Evolutionary conservation across 2,888 invertebrate species (phyloP).

Genomic region (Tuberolachnus salignus): DNA sequence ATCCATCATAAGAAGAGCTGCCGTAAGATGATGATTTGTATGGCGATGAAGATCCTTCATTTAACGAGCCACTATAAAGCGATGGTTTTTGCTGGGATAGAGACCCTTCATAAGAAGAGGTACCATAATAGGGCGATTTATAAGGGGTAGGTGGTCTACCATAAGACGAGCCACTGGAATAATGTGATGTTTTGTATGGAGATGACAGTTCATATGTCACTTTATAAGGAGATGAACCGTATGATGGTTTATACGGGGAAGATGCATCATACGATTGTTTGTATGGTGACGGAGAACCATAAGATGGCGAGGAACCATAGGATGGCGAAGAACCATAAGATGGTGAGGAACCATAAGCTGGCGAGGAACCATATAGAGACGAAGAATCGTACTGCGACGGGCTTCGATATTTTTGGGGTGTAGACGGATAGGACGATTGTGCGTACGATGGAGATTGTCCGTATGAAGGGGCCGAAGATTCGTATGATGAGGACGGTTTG

Average conservation of each 20-base stretch:
- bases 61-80: neutral
- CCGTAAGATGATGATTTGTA: slow-evolving; percentile 17
- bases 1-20: neutral
- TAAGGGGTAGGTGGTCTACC: neutral
- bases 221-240: too few species aligned
- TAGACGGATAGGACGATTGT: neutral
- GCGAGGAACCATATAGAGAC: neutral
- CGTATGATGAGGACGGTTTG: slow-evolving; percentile 23
- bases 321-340: too few species aligned
- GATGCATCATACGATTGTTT: neutral
- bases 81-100: neutral
- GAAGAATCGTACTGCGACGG: neutral
- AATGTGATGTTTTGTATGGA: neutral
- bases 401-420: slow-evolving; percentile 17
- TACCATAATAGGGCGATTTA: neutral
- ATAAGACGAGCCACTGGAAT: neutral
- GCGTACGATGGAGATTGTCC: neutral
- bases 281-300: neutral
- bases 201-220: neutral
- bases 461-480: neutral
- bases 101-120: slow-evolving; percentile 3
- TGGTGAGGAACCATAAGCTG: neutral
- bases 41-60: slow-evolving; percentile 11
- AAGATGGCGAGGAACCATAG: slow-evolving; percentile 1
- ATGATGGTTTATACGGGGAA: neutral